These are phyloP conservation scores for Apostichopus parvimensis DNA, from an alignment of 35 echinoderm and acorn worm genomes.

Conservation along the genomic window DNA sequence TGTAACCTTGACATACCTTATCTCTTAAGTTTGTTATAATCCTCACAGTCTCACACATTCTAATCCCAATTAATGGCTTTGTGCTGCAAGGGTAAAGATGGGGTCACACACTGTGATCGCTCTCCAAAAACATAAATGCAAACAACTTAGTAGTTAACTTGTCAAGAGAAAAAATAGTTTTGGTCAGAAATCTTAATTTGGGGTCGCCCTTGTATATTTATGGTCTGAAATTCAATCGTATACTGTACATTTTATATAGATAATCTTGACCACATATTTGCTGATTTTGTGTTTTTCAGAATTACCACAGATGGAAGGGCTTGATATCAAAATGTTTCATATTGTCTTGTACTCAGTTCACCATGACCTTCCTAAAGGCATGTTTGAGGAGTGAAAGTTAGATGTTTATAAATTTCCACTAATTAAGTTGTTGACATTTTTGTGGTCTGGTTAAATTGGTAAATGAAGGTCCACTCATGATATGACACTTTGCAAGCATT, in stretches of 20 bases:
- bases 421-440: neutral
- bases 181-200: neutral
- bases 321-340: neutral
- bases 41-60: too few relatives aligned
- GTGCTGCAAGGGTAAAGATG: too few relatives aligned
- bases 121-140: too few relatives aligned
- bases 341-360: neutral
- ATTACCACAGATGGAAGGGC: neutral
- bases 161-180: neutral
- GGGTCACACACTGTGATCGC: too few relatives aligned
- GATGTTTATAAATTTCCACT: neutral
- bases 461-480: neutral
- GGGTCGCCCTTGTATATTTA: too few relatives aligned
- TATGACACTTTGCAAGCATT: too few relatives aligned
- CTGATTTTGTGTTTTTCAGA: neutral
- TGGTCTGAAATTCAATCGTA: too few relatives aligned
- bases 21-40: too few relatives aligned
- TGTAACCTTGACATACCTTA: too few relatives aligned
- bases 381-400: neutral
- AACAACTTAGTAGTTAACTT: neutral
- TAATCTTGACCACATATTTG: neutral
- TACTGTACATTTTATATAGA: neutral
- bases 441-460: neutral
- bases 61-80: too few relatives aligned
- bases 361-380: neutral